These are phyloP conservation scores for Corythaeola cristata DNA, from an alignment of 2,113 vertebrate genomes.

Conservation along the genomic window DNA sequence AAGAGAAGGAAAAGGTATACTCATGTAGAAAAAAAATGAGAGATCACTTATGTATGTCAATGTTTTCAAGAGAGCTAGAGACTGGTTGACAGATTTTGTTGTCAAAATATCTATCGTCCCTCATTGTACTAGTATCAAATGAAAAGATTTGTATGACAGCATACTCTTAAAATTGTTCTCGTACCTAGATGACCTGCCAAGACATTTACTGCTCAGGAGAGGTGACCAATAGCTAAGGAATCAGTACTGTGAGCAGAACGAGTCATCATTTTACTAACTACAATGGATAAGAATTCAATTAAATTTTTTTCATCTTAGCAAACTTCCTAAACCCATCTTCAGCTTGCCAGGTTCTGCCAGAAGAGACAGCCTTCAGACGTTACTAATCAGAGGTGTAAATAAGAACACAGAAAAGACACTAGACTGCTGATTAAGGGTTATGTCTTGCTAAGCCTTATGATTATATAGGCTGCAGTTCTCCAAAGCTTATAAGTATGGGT, in stretches of 20 bases:
- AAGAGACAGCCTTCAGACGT: not conserved
- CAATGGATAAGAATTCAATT: not conserved
- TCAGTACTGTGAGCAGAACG: not conserved
- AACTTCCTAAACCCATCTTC: not conserved
- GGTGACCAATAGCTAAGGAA: not conserved
- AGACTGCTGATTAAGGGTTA: not conserved
- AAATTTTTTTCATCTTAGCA: not conserved
- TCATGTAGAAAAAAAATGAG: not conserved
- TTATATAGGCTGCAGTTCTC: not conserved
- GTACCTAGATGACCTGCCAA: not conserved
- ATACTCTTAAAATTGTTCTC: not conserved
- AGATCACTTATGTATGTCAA: not conserved
- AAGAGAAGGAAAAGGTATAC: not conserved
- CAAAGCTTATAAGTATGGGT: not conserved
- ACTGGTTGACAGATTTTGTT: not conserved
- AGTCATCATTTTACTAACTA: not conserved
- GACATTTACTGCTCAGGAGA: not conserved
- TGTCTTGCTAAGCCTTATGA: not conserved
- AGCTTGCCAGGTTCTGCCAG: not conserved
- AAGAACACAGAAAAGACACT: not conserved
- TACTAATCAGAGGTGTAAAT: not conserved
- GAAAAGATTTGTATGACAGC: not conserved
- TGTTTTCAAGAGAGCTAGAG: not conserved
- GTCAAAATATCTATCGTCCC: not conserved
- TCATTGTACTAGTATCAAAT: not conserved